These are phyloP conservation scores for Etheostoma perlongum DNA, from an alignment of 2,797 vertebrate species.

Conservation along the genomic window DNA sequence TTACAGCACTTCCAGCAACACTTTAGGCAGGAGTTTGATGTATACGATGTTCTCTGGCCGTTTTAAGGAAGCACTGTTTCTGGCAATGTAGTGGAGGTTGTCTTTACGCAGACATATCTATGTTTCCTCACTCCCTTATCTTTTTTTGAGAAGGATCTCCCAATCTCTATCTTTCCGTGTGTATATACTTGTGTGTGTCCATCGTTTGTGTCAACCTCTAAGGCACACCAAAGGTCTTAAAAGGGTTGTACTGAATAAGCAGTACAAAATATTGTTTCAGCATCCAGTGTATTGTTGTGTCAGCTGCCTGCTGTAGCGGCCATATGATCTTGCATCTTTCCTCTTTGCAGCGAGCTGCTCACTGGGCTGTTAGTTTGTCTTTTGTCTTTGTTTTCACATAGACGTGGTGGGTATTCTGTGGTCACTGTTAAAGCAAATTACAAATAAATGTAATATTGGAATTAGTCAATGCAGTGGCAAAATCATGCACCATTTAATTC, in stretches of 20 bases:
- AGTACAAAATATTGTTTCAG: constrained; percentile 31
- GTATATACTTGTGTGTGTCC: not conserved
- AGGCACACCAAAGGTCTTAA: not conserved
- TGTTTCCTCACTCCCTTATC: not conserved
- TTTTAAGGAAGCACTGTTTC: constrained; percentile 27
- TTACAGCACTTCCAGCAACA: constrained; percentile 29
- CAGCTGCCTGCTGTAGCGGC: not conserved
- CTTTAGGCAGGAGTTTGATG: constrained; percentile 36
- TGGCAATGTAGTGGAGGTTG: not conserved
- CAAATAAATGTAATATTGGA: not conserved
- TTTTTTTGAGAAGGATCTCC: not conserved
- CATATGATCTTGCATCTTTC: not conserved
- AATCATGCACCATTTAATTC: not conserved
- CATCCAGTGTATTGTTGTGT: not conserved
- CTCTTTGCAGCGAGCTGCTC: not conserved
- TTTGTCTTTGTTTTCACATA: not conserved
- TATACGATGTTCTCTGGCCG: constrained; percentile 23
- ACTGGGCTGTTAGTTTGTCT: not conserved
- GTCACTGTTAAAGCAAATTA: not conserved
- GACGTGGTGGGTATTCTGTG: not conserved
- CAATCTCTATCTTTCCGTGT: not conserved
- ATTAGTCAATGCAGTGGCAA: not conserved
- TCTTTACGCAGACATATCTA: not conserved
- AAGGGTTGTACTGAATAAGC: not conserved
- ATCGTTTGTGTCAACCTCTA: not conserved